Percentiles rank a stretch among this genome's conserved stretches.
Conservation (phyloP, 2,888 invertebrate species). For the Acrobasis consociella region DNA sequence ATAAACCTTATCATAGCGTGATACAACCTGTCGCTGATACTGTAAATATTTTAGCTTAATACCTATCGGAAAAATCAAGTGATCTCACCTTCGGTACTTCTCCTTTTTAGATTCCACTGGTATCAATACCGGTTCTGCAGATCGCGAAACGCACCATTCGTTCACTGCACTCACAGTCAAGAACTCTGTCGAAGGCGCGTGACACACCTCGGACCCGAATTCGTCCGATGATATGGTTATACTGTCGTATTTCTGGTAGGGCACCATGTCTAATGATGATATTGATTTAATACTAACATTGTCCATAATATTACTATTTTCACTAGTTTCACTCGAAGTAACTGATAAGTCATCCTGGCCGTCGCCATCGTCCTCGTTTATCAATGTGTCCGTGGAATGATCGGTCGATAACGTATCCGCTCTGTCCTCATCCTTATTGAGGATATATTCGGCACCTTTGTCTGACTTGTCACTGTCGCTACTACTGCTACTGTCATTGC, state of each 20-base stretch:
- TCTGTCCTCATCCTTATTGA: slow-evolving; percentile 66
- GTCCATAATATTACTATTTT: slow-evolving; percentile 58
- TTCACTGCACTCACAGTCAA: slow-evolving; percentile 79
- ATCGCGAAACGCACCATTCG: slow-evolving; percentile 77
- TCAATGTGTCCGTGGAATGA: slow-evolving; percentile 75
- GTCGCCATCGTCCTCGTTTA: slow-evolving; percentile 71
- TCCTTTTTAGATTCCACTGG: slow-evolving; percentile 78
- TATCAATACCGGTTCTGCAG: slow-evolving; percentile 67
- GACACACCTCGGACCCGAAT: slow-evolving; percentile 77
- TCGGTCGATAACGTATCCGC: slow-evolving; percentile 70
- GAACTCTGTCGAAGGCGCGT: slow-evolving; percentile 74
- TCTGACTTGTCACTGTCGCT: slow-evolving; percentile 60
- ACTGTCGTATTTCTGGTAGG: slow-evolving; percentile 77
- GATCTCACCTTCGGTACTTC: slow-evolving; percentile 79
- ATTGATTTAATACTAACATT: slow-evolving; percentile 79
- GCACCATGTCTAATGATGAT: slow-evolving; percentile 78
- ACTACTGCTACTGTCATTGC: slow-evolving; percentile 47
- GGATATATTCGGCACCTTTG: slow-evolving; percentile 60
- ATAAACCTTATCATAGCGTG: slow-evolving; percentile 63
- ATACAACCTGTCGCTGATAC: slow-evolving; percentile 63
- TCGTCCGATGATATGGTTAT: slow-evolving; percentile 79
- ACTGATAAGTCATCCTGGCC: slow-evolving; percentile 62
- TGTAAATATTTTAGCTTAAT: slow-evolving; percentile 61
- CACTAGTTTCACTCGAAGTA: slow-evolving; percentile 63
- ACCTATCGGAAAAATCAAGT: slow-evolving; percentile 43